A percentile compares a stretch with the other conserved stretches of the same genome.
These are phyloP conservation scores for Hippocampus abdominalis DNA, from an alignment of 2,113 vertebrate species.

Conservation along the genomic window DNA sequence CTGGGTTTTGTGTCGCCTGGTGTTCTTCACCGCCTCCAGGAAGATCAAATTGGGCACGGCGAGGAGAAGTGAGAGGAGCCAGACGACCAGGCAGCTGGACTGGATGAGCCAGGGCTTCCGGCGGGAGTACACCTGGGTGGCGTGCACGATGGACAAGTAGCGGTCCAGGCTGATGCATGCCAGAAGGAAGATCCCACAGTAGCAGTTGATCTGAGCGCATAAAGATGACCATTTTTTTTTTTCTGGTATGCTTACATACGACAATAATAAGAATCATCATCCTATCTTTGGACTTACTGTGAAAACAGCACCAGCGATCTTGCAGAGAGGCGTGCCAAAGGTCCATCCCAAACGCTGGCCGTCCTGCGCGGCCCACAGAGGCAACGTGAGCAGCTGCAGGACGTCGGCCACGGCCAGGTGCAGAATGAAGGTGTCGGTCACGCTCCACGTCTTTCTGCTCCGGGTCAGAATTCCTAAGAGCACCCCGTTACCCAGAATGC, in stretches of 20 bases:
- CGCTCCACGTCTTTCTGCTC: constrained; percentile 65
- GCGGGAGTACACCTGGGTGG: constrained; percentile 81
- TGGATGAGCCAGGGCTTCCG: constrained; percentile 57
- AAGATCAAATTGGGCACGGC: constrained; percentile 79
- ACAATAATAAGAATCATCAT: background rate
- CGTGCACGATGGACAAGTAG: constrained; percentile 84
- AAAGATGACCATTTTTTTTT: background rate
- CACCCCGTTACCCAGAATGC: constrained; percentile 77
- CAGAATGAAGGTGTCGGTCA: constrained; percentile 83
- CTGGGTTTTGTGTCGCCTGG: constrained; percentile 31
- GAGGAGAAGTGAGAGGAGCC: constrained; percentile 76
- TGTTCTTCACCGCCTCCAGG: constrained; percentile 23
- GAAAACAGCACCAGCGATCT: constrained; percentile 75
- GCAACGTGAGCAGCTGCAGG: constrained; percentile 79
- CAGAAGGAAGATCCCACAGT: constrained; percentile 84
- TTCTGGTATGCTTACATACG: no score
- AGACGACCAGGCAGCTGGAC: constrained; percentile 72
- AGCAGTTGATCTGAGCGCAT: constrained; percentile 78
- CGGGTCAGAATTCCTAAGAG: constrained; percentile 73
- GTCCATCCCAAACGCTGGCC: constrained; percentile 60
- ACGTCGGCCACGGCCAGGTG: constrained; percentile 78
- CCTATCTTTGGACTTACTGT: constrained; percentile 54
- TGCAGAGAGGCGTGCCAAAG: constrained; percentile 76
- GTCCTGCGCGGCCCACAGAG: constrained; percentile 75
- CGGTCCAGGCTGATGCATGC: constrained; percentile 86